Evolutionary conservation across 2,888 invertebrate genomes (phyloP), one percentile per base, ranked within the genome.

Genomic region (Philereme vetulata): DNA sequence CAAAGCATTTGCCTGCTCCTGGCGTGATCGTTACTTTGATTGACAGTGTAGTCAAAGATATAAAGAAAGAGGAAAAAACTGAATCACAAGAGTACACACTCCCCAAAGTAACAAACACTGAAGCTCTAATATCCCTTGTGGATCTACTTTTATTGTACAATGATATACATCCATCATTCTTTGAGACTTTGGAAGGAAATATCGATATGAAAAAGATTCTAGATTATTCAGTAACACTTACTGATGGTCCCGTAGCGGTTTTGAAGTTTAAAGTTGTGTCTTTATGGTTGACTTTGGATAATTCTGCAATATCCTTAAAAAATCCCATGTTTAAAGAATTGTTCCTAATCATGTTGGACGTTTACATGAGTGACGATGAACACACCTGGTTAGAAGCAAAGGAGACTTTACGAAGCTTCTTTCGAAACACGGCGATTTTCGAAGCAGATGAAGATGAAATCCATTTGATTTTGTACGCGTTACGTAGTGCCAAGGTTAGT

Each of bases 351-450:
- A 93, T 94, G 79, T 77, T 94, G 35, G 93, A 93, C 68, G 93
- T 94, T 2, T 94, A 93, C 62, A 86, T 84, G 58, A 84, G 76
- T 34, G 83, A 87, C 0, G 77, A 76, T 36, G 84, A 82, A 43
- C 70, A 78, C 33, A 86, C 85, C n/a, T 90, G 90, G 78, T 71
- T 84, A 0, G 93, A 94, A 78, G 92, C 94, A 4, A 94, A 93
- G 58, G 81, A 85, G 50, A 90, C 94, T 4, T 79, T 95, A 34
- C 83, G 84, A 49, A 87, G 84, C 51, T 92, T 96, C 60, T 93
- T 96, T 34, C 91, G 88, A 69, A 94, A 93, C 60, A 94, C 94
- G 0, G 91, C 93, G 4, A 88, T 95, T 66, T 96, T 96, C 77
- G 94, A 95, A 74, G 93, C 92, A 21, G 93, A 93, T 65, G 88